phyloP scores from a whole-genome alignment of 2,113 vertebrate genomes.

The Cavia porcellus region DNA sequence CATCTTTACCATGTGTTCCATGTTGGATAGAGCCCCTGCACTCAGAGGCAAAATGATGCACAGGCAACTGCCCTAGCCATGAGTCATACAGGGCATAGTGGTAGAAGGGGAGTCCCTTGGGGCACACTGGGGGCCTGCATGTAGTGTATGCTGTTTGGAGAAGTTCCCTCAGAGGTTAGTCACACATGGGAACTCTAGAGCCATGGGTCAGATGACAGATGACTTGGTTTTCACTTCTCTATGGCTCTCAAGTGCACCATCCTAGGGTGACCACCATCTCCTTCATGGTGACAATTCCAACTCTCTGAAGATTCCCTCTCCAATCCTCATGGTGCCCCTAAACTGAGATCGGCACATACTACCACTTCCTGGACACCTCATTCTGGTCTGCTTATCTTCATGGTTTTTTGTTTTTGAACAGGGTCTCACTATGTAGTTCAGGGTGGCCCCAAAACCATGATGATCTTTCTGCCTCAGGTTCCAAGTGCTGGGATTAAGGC shows the following conservation, averaged over 20 bases:
- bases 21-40: constrained; percentile 83
- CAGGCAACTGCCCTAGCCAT: constrained; percentile 91
- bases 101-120: constrained; percentile 87
- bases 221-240: neutral
- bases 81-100: constrained; percentile 90
- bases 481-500: neutral
- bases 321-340: neutral
- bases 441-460: neutral
- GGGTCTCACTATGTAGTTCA: neutral
- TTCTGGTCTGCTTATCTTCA: neutral
- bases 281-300: neutral
- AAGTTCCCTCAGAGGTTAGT: constrained; percentile 91
- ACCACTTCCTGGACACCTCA: neutral
- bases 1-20: constrained; percentile 89
- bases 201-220: neutral
- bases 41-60: constrained; percentile 91
- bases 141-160: constrained; percentile 90
- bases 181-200: constrained; percentile 88
- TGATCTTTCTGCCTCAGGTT: neutral
- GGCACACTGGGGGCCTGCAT: constrained; percentile 86
- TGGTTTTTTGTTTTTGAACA: neutral
- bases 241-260: no score
- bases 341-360: neutral
- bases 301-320: neutral
- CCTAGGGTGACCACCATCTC: neutral